phyloP scores from a whole-genome alignment of 2,113 vertebrate genomes.

The Brachyhypopomus occidentalis region DNA sequence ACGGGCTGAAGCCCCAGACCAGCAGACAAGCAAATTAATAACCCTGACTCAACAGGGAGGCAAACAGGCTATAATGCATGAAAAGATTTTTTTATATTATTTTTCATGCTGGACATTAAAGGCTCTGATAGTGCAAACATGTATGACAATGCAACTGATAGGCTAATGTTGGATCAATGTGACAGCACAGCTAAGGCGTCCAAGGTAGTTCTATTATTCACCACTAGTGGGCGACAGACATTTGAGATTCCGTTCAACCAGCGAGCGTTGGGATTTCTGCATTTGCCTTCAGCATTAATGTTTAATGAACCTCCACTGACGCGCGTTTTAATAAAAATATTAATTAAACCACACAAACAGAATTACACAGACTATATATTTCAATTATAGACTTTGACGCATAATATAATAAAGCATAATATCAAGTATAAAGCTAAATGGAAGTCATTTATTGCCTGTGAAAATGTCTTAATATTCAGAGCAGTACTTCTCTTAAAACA shows the following conservation, averaged over 20 bases:
- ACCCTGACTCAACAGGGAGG: constrained; percentile 42
- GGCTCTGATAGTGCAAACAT: no score
- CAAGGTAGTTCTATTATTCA: neutral
- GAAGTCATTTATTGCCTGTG: neutral
- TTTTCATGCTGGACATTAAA: no score
- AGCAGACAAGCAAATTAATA: constrained; percentile 50
- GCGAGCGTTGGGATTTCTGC: constrained; percentile 14
- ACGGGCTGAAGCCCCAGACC: constrained; percentile 39
- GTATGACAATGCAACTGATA: no score
- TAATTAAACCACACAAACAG: constrained; percentile 40
- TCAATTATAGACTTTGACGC: neutral
- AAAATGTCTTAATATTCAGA: neutral
- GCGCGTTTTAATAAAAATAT: constrained; percentile 34
- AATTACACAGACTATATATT: neutral
- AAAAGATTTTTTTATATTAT: no score
- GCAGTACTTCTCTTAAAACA: no score
- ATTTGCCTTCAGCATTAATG: constrained; percentile 40
- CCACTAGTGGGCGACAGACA: neutral
- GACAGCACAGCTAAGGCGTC: no score
- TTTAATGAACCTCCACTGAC: constrained; percentile 34
- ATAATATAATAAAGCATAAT: no score
- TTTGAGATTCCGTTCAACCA: neutral
- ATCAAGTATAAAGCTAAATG: neutral
- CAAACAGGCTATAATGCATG: neutral
- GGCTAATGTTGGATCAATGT: no score